Conservation (phyloP, 2,797 vertebrate genomes). For the Emydoidea blandingii region DNA sequence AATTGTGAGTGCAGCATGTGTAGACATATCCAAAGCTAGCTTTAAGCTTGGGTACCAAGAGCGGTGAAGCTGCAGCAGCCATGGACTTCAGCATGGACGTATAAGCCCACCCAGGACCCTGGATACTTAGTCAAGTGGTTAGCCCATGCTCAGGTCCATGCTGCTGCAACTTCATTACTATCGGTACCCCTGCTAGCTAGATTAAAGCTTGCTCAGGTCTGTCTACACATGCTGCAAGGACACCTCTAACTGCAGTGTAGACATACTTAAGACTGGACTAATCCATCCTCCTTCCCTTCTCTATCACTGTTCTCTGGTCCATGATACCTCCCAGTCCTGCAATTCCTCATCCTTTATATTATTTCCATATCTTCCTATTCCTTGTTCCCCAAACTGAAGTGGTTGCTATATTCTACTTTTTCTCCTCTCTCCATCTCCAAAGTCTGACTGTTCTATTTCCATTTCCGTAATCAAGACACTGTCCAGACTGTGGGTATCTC, state of each 20-base stretch:
- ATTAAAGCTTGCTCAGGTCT: not conserved
- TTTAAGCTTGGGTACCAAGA: not conserved
- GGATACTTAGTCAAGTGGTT: not conserved
- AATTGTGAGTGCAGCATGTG: not conserved
- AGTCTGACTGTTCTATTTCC: constrained; percentile 20
- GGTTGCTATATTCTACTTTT: not conserved
- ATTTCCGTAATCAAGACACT: not conserved
- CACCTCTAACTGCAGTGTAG: not conserved
- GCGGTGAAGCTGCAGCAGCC: not conserved
- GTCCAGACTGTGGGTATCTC: not conserved
- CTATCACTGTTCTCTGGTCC: not conserved
- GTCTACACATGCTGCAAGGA: not conserved
- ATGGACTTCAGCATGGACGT: not conserved
- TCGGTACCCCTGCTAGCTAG: not conserved
- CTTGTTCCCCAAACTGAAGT: not conserved
- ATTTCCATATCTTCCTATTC: not conserved
- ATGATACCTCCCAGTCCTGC: not conserved
- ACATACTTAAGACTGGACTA: not conserved
- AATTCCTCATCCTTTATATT: not conserved
- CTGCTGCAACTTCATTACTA: not conserved
- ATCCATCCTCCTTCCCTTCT: not conserved
- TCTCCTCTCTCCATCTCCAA: not conserved
- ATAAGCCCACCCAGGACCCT: not conserved
- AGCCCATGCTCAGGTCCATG: not conserved
- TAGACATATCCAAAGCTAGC: not conserved